Base-by-base conservation (phyloP, 2,113 vertebrate species). In the Hypanus sabinus region DNA sequence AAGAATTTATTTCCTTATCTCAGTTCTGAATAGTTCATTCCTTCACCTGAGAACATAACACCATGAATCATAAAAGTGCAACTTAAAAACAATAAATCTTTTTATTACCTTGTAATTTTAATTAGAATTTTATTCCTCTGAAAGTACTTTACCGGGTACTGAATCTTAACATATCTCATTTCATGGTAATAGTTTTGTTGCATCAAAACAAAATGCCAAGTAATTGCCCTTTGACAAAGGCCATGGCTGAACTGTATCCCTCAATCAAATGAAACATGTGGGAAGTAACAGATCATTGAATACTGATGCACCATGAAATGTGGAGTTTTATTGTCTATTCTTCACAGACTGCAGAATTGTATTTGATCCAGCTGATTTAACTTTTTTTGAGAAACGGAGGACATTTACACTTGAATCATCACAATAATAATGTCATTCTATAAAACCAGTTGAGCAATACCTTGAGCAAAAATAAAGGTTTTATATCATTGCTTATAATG, bases 231-330 rank as follows among this genome's bases (percentile, higher is more conserved):
- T 93, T 93, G 33, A 73, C 91, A 46, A 70, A 55, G 22, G 65
- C 33, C 33, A 20, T 71, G 65, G 68, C 22, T 70, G 90, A 92
- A 92, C 7, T 70, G 90, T 71, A 71, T 92, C 36, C 68, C 36
- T 92, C 90, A 75, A 73, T 93, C 91, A 93, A 71, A 71, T 73
- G 38, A 71, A 71, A 93, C 91, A 73, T 71, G 70, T 24, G 36
- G 68, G 20, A 73, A 93, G 68, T 71, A 93, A 14, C 62, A 93
- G 24, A 73, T 24, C 70, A 73, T 93, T 93, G 71, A 75, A 71
- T 24, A 46, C 91, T 93, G 91, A 93, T 93, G 33, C 68, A 73
- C 91, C 91, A 46, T 93, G 91, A 93, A 93, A 93, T 93, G 91
- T 93, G 91, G 55, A 93, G 18, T 55, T 46, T 91, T 55, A 46